A percentile compares a stretch with the other conserved stretches of the same genome.
These are phyloP conservation scores for Prorops nasuta DNA, from an alignment of 1,140 invertebrate species.

Conservation along the genomic window DNA sequence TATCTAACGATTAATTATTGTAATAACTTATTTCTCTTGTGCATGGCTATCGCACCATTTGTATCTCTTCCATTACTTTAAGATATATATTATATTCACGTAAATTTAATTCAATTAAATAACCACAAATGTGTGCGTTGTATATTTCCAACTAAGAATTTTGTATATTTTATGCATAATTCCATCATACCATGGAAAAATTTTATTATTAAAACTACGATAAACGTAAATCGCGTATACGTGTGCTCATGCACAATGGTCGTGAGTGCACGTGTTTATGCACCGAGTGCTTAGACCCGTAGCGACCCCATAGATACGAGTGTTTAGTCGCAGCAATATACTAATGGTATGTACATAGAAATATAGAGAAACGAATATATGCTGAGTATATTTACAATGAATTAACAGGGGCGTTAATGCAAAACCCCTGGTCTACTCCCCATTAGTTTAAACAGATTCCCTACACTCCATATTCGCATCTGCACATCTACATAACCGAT, in stretches of 20 bases:
- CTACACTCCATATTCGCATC: constrained; percentile 12
- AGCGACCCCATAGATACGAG: constrained; percentile 30
- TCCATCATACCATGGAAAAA: too few relatives aligned
- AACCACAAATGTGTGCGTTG: too few relatives aligned
- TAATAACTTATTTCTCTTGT: too few relatives aligned
- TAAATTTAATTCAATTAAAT: too few relatives aligned
- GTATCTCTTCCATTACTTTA: too few relatives aligned
- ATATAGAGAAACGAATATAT: constrained; percentile 42
- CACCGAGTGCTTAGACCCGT: not conserved
- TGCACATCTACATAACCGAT: constrained; percentile 25
- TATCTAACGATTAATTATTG: too few relatives aligned
- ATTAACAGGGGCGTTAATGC: constrained; percentile 42
- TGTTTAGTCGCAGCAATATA: constrained; percentile 37
- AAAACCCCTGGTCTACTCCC: constrained; percentile 30
- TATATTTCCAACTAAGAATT: too few relatives aligned
- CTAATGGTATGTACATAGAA: constrained; percentile 43
- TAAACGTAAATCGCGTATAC: constrained; percentile 30
- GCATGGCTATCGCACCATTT: too few relatives aligned
- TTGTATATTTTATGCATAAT: too few relatives aligned
- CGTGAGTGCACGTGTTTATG: not conserved
- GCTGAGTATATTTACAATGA: constrained; percentile 41
- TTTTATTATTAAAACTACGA: constrained; percentile 27
- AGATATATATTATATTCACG: too few relatives aligned
- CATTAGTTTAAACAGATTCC: constrained; percentile 45
- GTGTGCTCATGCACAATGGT: not conserved